These are phyloP conservation scores for Tetraneura akinire DNA, from an alignment of 1,140 invertebrate species.

Conservation along the genomic window DNA sequence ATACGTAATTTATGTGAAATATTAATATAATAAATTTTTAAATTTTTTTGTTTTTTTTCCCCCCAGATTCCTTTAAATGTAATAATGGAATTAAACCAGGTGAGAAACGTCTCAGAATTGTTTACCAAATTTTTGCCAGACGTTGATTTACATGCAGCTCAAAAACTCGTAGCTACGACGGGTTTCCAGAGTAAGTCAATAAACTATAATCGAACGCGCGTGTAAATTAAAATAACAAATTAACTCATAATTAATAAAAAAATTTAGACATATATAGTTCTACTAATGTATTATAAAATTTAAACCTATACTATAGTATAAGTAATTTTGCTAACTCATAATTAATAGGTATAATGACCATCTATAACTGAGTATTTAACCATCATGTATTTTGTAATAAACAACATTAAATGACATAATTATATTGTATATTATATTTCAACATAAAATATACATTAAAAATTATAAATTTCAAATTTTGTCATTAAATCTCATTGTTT, in stretches of 20 bases:
- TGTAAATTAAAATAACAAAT: not conserved
- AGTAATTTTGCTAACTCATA: no score
- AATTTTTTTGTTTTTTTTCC: not conserved
- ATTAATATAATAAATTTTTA: not conserved
- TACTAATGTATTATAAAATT: not conserved
- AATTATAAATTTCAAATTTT: no score
- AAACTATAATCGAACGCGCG: no score
- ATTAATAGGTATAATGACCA: not conserved
- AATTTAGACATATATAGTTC: not conserved
- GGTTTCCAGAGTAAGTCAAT: constrained; percentile 35
- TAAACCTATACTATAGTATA: no score
- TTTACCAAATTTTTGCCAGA: constrained; percentile 23
- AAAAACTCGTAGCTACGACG: constrained; percentile 9
- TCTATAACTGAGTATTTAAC: not conserved
- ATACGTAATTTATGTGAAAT: no score
- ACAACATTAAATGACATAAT: not conserved
- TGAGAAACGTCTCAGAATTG: constrained; percentile 27
- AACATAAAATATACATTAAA: not conserved
- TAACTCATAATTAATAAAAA: not conserved
- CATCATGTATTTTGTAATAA: not conserved
- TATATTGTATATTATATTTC: no score
- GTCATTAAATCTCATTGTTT: no score
- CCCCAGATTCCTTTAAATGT: constrained; percentile 35
- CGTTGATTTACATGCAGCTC: constrained; percentile 10
- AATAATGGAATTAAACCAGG: constrained; percentile 30